Evolutionary conservation across 35 echinoderm and acorn worm genomes (phyloP).

Genomic region (Strongylocentrotus purpuratus): DNA sequence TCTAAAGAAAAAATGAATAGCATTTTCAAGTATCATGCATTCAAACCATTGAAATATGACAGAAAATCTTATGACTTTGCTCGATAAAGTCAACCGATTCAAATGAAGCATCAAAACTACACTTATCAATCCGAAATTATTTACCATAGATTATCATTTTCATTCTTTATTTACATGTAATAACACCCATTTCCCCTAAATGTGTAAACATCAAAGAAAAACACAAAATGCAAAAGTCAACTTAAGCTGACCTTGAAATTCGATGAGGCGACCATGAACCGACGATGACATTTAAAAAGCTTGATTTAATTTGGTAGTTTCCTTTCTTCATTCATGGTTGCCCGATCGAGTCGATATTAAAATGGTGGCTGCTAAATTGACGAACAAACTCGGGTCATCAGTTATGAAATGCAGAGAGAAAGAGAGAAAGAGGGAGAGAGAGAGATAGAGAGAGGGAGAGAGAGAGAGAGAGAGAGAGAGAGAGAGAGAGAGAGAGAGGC

Average conservation of each 20-base stretch:
- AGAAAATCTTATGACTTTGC: too few species aligned
- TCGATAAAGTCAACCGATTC: too few species aligned
- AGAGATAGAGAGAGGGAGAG: background rate
- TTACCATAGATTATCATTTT: too few species aligned
- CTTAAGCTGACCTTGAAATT: background rate
- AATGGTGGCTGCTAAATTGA: background rate
- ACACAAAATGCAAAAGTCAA: background rate
- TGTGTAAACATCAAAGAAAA: background rate
- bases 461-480: background rate
- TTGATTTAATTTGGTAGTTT: background rate
- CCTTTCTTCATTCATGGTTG: background rate
- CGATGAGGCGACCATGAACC: background rate
- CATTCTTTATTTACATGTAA: background rate
- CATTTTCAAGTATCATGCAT: too few species aligned
- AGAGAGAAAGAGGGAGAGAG: background rate
- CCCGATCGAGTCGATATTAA: constrained; percentile 3
- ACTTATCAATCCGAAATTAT: too few species aligned
- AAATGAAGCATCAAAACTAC: too few species aligned
- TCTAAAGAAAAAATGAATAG: too few species aligned
- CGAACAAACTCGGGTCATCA: background rate
- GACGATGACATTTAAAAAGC: background rate
- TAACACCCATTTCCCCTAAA: background rate
- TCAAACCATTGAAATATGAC: too few species aligned
- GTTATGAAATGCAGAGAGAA: background rate
- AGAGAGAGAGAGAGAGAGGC: too few species aligned